Evolutionary conservation across 2,797 vertebrate genomes (phyloP).

Genomic region (Rhadinocentrus ornatus): DNA sequence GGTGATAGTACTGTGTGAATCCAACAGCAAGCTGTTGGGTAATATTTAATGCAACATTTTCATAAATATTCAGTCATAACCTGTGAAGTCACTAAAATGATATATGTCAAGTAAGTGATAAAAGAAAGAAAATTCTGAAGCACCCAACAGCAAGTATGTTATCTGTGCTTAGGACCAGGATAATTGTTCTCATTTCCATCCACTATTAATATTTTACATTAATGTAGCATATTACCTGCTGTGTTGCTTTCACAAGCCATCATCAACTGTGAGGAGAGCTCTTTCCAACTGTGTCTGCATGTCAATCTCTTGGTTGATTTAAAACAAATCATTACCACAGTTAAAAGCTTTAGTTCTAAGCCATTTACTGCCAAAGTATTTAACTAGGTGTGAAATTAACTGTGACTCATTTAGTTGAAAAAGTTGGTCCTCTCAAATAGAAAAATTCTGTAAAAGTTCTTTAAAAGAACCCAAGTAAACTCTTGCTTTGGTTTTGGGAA

Average conservation of each 20-base stretch:
- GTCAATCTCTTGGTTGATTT: conserved; percentile 53
- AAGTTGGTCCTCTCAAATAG: conserved; percentile 54
- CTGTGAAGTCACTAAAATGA: background rate
- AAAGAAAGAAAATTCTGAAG: background rate
- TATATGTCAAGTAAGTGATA: background rate
- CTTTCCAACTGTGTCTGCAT: conserved; percentile 37
- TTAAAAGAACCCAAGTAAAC: conserved; percentile 48
- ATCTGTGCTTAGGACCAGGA: background rate
- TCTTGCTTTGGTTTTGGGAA: conserved; percentile 58
- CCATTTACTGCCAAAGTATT: conserved; percentile 74
- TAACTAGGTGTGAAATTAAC: conserved; percentile 81
- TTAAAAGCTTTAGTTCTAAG: conserved; percentile 65
- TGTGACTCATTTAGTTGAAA: conserved; percentile 61
- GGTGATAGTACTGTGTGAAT: background rate
- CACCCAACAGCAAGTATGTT: background rate
- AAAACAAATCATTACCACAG: conserved; percentile 57
- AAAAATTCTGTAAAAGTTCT: conserved; percentile 35
- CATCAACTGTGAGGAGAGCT: conserved; percentile 23
- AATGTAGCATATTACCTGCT: conserved; percentile 36
- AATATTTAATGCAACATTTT: background rate
- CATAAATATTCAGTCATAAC: background rate
- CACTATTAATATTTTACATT: conserved; percentile 9
- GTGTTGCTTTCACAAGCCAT: conserved; percentile 32
- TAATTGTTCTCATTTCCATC: background rate
- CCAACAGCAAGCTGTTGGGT: background rate